Conservation (phyloP, 2,888 invertebrate species). For the Meiosimyza platycephala region DNA sequence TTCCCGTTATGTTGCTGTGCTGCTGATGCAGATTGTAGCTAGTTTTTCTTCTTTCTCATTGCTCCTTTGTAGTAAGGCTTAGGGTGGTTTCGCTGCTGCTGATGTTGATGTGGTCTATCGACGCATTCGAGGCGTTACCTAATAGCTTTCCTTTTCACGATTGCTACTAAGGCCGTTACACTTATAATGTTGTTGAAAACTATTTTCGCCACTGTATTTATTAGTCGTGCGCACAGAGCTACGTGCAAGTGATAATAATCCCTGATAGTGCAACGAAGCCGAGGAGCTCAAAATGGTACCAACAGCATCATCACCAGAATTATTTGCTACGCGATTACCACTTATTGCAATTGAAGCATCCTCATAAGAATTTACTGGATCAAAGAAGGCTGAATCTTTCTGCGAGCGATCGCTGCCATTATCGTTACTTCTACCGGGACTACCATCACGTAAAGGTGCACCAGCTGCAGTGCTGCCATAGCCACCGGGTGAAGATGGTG, state of each 20-base stretch:
- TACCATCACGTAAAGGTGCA: conserved; percentile 49
- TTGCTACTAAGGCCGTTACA: conserved; percentile 54
- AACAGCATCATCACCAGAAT: conserved; percentile 3
- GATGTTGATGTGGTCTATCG: conserved; percentile 56
- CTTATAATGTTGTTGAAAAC: conserved; percentile 66
- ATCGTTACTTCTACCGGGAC: conserved; percentile 57
- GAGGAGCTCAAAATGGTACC: conserved; percentile 25
- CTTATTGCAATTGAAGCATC: too few species aligned
- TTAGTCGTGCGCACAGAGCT: too few species aligned
- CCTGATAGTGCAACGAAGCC: conserved; percentile 49
- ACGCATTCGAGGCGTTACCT: conserved; percentile 59
- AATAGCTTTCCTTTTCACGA: conserved; percentile 44
- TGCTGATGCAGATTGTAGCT: conserved; percentile 13
- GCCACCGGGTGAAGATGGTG: conserved; percentile 21
- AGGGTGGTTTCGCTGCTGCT: conserved; percentile 7
- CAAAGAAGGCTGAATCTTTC: conserved; percentile 64
- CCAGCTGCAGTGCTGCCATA: conserved; percentile 37
- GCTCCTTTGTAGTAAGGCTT: conserved; percentile 43
- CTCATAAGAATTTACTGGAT: conserved; percentile 59
- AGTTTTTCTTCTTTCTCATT: conserved; percentile 50
- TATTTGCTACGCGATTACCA: conserved; percentile 23
- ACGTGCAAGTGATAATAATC: too few species aligned
- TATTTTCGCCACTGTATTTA: conserved; percentile 63
- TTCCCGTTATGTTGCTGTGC: too few species aligned
- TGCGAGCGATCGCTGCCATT: conserved; percentile 60